Percentiles rank a stretch among this genome's conserved stretches.
These are phyloP conservation scores for Dorcus hopei DNA, from an alignment of 2,888 invertebrate genomes.

Conservation along the genomic window DNA sequence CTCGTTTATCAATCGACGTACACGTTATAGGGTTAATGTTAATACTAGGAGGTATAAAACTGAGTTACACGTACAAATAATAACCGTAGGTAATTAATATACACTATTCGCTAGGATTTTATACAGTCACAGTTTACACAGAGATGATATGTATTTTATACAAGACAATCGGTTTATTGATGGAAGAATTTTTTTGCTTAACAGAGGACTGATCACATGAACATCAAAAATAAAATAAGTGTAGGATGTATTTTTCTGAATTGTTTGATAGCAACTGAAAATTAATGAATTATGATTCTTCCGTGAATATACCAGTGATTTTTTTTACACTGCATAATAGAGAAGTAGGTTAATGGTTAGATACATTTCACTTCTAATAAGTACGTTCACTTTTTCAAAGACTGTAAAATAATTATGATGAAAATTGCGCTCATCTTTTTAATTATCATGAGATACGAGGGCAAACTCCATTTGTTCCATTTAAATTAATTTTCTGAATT, in stretches of 20 bases:
- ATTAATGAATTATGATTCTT: not conserved
- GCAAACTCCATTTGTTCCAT: no score
- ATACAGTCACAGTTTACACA: slow-evolving; percentile 23
- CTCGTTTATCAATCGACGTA: not conserved
- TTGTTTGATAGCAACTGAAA: no score
- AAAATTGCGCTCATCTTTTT: no score
- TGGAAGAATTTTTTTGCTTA: not conserved
- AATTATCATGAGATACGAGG: no score
- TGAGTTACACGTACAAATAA: slow-evolving; percentile 20
- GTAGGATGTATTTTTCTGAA: no score
- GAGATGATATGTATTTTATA: slow-evolving; percentile 23
- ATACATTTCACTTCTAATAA: no score
- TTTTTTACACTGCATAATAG: not conserved
- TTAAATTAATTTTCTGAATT: no score
- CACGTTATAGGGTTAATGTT: no score
- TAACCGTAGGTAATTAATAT: slow-evolving; percentile 11
- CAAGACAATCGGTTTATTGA: slow-evolving; percentile 1
- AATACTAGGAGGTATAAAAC: not conserved
- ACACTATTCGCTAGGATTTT: slow-evolving; percentile 16
- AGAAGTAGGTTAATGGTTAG: not conserved
- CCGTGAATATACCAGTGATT: not conserved
- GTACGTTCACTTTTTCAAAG: no score
- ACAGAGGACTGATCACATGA: no score
- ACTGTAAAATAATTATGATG: no score
- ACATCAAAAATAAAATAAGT: no score